Evolutionary conservation across 2,888 invertebrate species (phyloP).

Genomic region (Tinea semifulvella): DNA sequence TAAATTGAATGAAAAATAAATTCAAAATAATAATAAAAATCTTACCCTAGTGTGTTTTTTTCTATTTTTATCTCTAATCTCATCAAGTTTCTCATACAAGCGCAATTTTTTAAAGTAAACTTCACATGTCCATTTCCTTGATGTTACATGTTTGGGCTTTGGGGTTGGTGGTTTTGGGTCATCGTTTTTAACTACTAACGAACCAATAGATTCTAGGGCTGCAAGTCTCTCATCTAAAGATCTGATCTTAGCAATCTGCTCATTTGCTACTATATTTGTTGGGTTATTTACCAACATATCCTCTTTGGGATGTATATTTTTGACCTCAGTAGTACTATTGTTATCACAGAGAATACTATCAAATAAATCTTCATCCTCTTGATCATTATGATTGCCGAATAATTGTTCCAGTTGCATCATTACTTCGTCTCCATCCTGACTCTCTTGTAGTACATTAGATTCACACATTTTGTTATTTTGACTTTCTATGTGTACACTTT

Average conservation of each 20-base stretch:
- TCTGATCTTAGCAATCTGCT: constrained; percentile 28
- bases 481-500: too few relatives aligned
- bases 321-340: constrained; percentile 23
- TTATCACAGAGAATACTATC: constrained; percentile 36
- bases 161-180: constrained; percentile 25
- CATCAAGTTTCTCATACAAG: constrained; percentile 45
- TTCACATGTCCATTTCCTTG: constrained; percentile 57
- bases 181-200: constrained; percentile 6
- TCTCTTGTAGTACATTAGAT: not conserved
- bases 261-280: not conserved
- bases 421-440: constrained; percentile 31
- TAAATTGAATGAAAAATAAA: not conserved
- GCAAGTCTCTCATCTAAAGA: constrained; percentile 46
- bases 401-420: constrained; percentile 51
- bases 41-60: constrained; percentile 40
- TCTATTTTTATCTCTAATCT: constrained; percentile 47
- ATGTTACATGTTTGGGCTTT: constrained; percentile 24
- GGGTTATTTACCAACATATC: not conserved
- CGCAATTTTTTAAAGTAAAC: constrained; percentile 48
- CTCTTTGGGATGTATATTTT: not conserved
- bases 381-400: constrained; percentile 46
- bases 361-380: constrained; percentile 46
- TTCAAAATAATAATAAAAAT: constrained; percentile 6
- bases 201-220: constrained; percentile 25
- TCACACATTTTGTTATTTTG: not conserved